Percentiles rank a stretch among this genome's conserved stretches.
These are phyloP conservation scores for Berghia stephanieae DNA, from an alignment of 1,140 invertebrate species.

Conservation along the genomic window DNA sequence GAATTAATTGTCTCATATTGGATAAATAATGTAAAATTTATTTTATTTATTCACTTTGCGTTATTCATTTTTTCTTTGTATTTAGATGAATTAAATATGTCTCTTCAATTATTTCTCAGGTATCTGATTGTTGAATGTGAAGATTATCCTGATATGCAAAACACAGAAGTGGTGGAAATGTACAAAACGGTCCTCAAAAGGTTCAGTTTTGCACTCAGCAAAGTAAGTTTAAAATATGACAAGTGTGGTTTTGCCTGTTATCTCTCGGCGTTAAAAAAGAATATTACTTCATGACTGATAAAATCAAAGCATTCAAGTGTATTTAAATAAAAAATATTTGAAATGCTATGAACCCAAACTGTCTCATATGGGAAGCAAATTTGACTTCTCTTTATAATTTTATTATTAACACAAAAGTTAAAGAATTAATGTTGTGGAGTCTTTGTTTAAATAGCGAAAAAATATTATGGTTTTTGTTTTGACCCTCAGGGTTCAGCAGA, in stretches of 20 bases:
- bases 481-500: conserved; percentile 72
- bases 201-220: conserved; percentile 73
- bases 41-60: background rate
- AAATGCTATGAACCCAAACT: too few species aligned
- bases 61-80: background rate
- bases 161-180: conserved; percentile 79
- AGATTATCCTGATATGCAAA: conserved; percentile 67
- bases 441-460: background rate
- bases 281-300: too few species aligned
- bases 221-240: conserved; percentile 42
- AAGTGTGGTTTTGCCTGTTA: too few species aligned
- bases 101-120: conserved; percentile 55
- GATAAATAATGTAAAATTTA: background rate
- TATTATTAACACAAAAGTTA: too few species aligned
- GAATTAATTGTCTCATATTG: too few species aligned
- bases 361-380: too few species aligned
- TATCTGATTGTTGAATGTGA: conserved; percentile 94
- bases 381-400: too few species aligned
- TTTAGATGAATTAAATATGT: background rate
- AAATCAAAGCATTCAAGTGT: too few species aligned
- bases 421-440: too few species aligned
- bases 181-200: conserved; percentile 88
- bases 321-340: too few species aligned
- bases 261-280: too few species aligned
- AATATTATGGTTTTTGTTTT: background rate